These are phyloP conservation scores for Lypha dubia DNA, from an alignment of 2,888 invertebrate genomes.

Conservation along the genomic window DNA sequence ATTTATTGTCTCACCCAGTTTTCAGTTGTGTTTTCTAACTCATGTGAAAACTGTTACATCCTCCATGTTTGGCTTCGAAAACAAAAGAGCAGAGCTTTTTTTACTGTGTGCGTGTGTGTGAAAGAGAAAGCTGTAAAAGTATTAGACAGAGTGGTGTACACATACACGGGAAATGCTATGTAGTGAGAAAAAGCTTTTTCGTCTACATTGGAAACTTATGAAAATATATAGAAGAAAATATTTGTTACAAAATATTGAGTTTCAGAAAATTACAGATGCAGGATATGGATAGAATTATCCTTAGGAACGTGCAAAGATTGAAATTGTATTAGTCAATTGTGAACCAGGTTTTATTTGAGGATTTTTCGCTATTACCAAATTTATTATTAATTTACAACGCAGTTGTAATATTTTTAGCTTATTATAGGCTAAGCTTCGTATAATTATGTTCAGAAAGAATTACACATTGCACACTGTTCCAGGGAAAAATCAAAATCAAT, in stretches of 20 bases:
- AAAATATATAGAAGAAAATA: not conserved
- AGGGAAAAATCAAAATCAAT: too few relatives aligned
- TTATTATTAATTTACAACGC: too few relatives aligned
- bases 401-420: too few relatives aligned
- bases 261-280: not conserved
- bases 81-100: conserved; percentile 65
- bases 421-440: too few relatives aligned
- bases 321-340: too few relatives aligned
- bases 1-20: conserved; percentile 72
- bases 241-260: not conserved
- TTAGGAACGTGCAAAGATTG: too few relatives aligned
- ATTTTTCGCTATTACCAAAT: too few relatives aligned
- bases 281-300: too few relatives aligned
- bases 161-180: not conserved
- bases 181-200: conserved; percentile 59
- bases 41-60: conserved; percentile 80
- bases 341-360: too few relatives aligned
- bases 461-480: too few relatives aligned
- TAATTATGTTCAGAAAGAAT: too few relatives aligned
- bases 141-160: conserved; percentile 59
- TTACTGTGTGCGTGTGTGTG: conserved; percentile 40
- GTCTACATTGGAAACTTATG: conserved; percentile 57
- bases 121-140: conserved; percentile 57
- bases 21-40: conserved; percentile 70
- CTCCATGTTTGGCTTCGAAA: conserved; percentile 74